Conservation (phyloP, 2,797 vertebrate genomes). For the Neosalanx taihuensis region DNA sequence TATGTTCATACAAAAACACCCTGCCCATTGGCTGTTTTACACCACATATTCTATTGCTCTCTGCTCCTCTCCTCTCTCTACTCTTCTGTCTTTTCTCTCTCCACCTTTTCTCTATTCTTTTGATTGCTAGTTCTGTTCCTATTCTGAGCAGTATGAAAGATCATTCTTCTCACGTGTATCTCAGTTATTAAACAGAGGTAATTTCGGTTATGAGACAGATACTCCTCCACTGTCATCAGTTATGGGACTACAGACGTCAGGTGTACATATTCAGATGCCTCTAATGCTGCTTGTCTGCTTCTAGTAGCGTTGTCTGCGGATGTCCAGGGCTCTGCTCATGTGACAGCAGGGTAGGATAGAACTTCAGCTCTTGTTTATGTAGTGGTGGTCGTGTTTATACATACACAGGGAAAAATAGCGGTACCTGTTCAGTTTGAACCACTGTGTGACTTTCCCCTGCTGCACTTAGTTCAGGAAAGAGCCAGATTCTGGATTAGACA, state of each 20-base stretch:
- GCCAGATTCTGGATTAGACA: no score
- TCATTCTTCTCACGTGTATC: slow-evolving; percentile 10
- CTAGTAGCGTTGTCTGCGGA: no score
- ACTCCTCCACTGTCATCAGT: not conserved
- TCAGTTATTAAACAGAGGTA: slow-evolving; percentile 9
- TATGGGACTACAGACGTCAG: slow-evolving; percentile 27
- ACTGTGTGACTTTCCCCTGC: not conserved
- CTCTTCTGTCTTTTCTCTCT: not conserved
- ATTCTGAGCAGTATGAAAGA: not conserved
- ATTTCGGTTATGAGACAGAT: not conserved
- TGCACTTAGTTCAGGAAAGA: not conserved
- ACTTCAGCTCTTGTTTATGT: slow-evolving; percentile 50
- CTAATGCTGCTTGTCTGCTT: not conserved
- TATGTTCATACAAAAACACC: not conserved
- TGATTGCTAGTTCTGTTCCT: not conserved
- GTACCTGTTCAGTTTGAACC: not conserved
- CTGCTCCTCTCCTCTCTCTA: not conserved
- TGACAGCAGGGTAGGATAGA: slow-evolving; percentile 55
- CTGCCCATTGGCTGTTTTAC: no score
- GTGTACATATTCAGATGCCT: slow-evolving; percentile 1
- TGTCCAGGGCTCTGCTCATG: not conserved
- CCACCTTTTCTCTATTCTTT: not conserved
- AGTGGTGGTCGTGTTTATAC: slow-evolving; percentile 13
- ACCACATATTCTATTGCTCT: slow-evolving; percentile 22
- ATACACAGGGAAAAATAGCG: not conserved